Percentiles rank a stretch among this genome's conserved stretches.
Evolutionary conservation across 2,113 vertebrate species (phyloP).

Genomic region (Chlamydotis undulata): DNA sequence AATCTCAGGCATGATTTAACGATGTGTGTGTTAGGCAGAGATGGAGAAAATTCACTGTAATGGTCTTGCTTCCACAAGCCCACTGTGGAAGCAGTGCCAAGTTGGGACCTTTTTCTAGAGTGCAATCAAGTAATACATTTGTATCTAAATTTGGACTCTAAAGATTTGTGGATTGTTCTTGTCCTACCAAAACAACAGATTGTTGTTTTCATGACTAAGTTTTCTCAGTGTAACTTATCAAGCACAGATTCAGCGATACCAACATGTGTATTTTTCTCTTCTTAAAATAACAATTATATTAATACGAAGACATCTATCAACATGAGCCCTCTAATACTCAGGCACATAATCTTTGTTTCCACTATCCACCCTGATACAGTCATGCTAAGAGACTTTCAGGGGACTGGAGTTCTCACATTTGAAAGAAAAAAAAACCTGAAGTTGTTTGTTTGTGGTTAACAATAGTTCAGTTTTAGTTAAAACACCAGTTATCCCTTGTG

Average conservation of each 20-base stretch:
- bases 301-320: background rate
- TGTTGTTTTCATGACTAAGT: fast-evolving
- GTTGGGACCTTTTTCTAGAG: background rate
- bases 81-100: background rate
- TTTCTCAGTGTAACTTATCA: background rate
- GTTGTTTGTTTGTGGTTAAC: background rate
- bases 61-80: fast-evolving
- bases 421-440: background rate
- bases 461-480: background rate
- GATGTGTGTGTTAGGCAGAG: fast-evolving
- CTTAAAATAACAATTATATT: background rate
- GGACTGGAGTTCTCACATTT: background rate
- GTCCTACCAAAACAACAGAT: background rate
- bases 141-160: background rate
- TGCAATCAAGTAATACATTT: fast-evolving
- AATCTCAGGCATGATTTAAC: background rate
- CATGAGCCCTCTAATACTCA: background rate
- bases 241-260: background rate
- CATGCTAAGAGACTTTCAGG: background rate
- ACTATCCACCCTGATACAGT: fast-evolving
- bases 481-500: fast-evolving
- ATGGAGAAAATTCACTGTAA: background rate
- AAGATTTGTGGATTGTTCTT: background rate
- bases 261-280: background rate
- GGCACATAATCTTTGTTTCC: background rate